These are phyloP conservation scores for Hydrophis major DNA, from an alignment of 2,797 vertebrate species.

Conservation along the genomic window DNA sequence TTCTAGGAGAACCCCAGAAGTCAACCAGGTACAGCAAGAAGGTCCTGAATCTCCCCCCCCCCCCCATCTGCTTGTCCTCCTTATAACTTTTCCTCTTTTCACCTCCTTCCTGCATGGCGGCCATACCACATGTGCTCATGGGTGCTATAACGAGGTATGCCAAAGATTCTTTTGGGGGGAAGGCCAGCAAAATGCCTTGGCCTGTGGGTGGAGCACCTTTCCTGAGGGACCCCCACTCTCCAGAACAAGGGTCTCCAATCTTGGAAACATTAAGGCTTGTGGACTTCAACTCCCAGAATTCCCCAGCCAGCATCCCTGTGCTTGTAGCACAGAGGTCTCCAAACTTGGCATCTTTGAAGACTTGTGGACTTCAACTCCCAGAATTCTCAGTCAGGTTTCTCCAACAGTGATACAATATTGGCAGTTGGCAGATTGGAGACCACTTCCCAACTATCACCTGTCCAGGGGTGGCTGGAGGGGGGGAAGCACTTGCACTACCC, in stretches of 20 bases:
- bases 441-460: no score
- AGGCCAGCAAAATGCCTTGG: neutral
- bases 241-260: neutral
- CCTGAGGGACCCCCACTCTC: neutral
- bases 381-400: neutral
- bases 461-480: neutral
- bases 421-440: neutral
- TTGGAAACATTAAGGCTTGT: no score
- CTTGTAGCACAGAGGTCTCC: no score
- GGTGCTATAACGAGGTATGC: neutral
- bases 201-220: neutral
- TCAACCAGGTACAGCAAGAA: neutral
- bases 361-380: no score
- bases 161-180: neutral
- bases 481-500: no score
- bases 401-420: no score
- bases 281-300: no score
- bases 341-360: no score
- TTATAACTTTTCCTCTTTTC: neutral
- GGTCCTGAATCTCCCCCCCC: neutral
- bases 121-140: neutral
- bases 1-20: neutral
- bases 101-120: neutral
- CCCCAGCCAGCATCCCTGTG: no score
- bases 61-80: neutral